Evolutionary conservation across 2,888 invertebrate species (phyloP).

Genomic region (Aporophyla lueneburgensis): DNA sequence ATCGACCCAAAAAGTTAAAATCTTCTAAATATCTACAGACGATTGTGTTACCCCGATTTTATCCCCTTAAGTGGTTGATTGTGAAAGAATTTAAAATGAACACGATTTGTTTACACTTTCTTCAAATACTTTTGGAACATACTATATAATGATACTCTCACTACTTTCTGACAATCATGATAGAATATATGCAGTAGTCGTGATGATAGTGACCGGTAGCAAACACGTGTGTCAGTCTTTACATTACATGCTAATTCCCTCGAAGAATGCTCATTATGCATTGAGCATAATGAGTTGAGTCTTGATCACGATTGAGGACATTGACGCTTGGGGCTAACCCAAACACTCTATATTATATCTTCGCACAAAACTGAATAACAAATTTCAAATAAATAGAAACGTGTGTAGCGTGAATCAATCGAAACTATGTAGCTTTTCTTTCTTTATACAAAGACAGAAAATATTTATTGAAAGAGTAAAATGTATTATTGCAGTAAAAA

Average conservation of each 20-base stretch:
- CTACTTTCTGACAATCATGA: slow-evolving; percentile 39
- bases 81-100: too few relatives aligned
- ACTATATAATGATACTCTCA: not conserved
- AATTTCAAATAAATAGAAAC: not conserved
- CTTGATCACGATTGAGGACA: slow-evolving; percentile 27
- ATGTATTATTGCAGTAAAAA: too few relatives aligned
- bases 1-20: too few relatives aligned
- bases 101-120: too few relatives aligned
- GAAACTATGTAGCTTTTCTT: not conserved
- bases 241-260: slow-evolving; percentile 15
- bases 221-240: not conserved
- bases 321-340: not conserved
- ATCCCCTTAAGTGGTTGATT: too few relatives aligned
- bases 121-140: too few relatives aligned
- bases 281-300: too few relatives aligned
- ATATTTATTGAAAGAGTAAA: too few relatives aligned
- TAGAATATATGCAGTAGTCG: slow-evolving; percentile 3
- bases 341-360: not conserved
- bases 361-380: not conserved
- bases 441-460: not conserved
- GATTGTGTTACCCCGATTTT: too few relatives aligned
- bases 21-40: too few relatives aligned
- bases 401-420: not conserved
- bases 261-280: not conserved
- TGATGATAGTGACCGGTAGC: slow-evolving; percentile 10